These are phyloP conservation scores for Dendrolimus houi DNA, from an alignment of 2,888 invertebrate genomes.

Conservation along the genomic window DNA sequence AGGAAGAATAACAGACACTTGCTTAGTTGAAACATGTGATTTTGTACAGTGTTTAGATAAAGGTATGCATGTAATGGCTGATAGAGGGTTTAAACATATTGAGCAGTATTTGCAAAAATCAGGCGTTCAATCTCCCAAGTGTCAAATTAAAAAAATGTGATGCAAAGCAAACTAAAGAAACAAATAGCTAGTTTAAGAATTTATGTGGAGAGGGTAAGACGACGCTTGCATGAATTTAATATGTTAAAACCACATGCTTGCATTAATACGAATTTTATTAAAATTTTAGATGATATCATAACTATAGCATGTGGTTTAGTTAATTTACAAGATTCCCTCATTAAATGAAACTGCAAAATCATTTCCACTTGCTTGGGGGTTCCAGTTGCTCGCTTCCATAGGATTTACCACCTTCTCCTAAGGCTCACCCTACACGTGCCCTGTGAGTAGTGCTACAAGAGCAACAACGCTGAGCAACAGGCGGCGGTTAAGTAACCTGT, in stretches of 20 bases:
- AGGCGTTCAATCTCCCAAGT: not conserved
- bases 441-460: too few species aligned
- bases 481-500: too few species aligned
- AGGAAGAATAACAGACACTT: slow-evolving; percentile 1
- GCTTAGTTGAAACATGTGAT: not conserved
- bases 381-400: too few species aligned
- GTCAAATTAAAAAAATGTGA: not conserved
- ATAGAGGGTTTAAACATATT: not conserved
- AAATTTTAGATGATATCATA: slow-evolving; percentile 15
- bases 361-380: too few species aligned
- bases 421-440: too few species aligned
- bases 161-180: not conserved
- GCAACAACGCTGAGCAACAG: too few species aligned
- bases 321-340: slow-evolving; percentile 17
- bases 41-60: not conserved
- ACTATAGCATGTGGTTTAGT: slow-evolving; percentile 17
- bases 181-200: not conserved
- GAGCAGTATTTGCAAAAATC: not conserved
- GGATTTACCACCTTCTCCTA: too few species aligned
- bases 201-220: not conserved
- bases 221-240: not conserved
- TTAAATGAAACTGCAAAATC: slow-evolving; percentile 9
- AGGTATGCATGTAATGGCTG: not conserved
- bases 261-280: slow-evolving; percentile 3
- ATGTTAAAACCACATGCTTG: not conserved